Evolutionary conservation across 2,888 invertebrate species (phyloP).

Genomic region (Chrysolina americana): DNA sequence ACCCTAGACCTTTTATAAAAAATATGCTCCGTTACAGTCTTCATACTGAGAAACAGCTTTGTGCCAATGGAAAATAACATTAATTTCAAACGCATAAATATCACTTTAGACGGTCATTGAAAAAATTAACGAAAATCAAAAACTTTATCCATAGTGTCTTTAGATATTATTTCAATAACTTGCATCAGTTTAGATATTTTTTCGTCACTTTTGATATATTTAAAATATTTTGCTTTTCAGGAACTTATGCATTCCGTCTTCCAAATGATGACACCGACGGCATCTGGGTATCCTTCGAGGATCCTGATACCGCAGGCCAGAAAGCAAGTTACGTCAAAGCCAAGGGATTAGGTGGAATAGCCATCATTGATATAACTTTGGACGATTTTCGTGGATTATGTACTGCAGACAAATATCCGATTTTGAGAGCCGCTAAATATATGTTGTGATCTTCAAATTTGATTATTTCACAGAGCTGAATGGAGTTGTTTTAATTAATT

Average conservation of each 20-base stretch:
- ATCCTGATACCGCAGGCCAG: constrained; percentile 85
- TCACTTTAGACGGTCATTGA: too few species aligned
- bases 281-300: constrained; percentile 87
- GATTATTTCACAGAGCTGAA: constrained; percentile 31
- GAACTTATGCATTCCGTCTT: constrained; percentile 83
- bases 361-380: constrained; percentile 81
- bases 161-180: too few species aligned
- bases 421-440: constrained; percentile 82
- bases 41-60: too few species aligned
- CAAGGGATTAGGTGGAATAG: constrained; percentile 84
- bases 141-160: too few species aligned
- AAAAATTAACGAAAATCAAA: too few species aligned
- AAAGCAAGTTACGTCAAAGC: constrained; percentile 82
- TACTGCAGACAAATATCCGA: constrained; percentile 84
- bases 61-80: too few species aligned
- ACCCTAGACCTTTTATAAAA: too few species aligned
- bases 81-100: too few species aligned
- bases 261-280: constrained; percentile 79
- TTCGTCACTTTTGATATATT: too few species aligned
- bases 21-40: too few species aligned
- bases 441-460: constrained; percentile 59
- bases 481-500: background rate
- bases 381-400: constrained; percentile 89
- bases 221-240: constrained; percentile 65
- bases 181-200: too few species aligned